These are phyloP conservation scores for Hoplostethus atlanticus DNA, from an alignment of 2,797 vertebrate species.

Conservation along the genomic window DNA sequence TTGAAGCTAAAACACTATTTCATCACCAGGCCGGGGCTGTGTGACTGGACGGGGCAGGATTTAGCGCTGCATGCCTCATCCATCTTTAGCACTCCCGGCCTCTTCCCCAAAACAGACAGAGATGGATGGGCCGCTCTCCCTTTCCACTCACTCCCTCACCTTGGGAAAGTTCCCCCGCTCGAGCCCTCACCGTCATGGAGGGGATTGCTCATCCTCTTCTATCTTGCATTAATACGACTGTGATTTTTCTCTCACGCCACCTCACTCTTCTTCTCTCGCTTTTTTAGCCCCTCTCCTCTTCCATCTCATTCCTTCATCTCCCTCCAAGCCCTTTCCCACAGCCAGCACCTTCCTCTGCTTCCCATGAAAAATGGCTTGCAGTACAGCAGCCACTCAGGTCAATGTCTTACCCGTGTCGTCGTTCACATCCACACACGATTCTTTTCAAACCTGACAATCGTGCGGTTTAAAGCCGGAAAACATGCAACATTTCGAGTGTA, in stretches of 20 bases:
- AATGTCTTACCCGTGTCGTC: conserved; percentile 10
- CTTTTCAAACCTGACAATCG: conserved; percentile 5
- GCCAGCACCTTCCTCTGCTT: background rate
- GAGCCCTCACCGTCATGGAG: conserved; percentile 33
- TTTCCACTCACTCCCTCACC: conserved; percentile 71
- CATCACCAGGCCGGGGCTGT: conserved; percentile 61
- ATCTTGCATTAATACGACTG: conserved; percentile 23
- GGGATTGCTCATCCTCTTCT: conserved; percentile 19
- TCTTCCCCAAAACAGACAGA: conserved; percentile 75
- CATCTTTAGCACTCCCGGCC: conserved; percentile 70
- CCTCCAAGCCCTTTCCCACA: background rate
- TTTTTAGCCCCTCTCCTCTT: background rate
- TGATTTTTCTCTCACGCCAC: background rate
- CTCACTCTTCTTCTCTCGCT: conserved; percentile 13
- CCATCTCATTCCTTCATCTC: conserved; percentile 17
- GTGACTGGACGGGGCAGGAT: conserved; percentile 71
- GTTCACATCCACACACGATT: background rate
- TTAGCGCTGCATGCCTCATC: conserved; percentile 74
- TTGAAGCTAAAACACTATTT: conserved; percentile 76
- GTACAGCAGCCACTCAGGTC: background rate
- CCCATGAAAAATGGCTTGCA: conserved; percentile 10
- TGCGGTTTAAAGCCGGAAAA: conserved; percentile 3
- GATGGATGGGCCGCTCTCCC: conserved; percentile 69
- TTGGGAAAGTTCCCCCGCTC: conserved; percentile 52
- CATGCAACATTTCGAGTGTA: too few species aligned